Evolutionary conservation across 2,888 invertebrate genomes (phyloP), one percentile per base, ranked within the genome.

Genomic region (Calameuta idolon): DNA sequence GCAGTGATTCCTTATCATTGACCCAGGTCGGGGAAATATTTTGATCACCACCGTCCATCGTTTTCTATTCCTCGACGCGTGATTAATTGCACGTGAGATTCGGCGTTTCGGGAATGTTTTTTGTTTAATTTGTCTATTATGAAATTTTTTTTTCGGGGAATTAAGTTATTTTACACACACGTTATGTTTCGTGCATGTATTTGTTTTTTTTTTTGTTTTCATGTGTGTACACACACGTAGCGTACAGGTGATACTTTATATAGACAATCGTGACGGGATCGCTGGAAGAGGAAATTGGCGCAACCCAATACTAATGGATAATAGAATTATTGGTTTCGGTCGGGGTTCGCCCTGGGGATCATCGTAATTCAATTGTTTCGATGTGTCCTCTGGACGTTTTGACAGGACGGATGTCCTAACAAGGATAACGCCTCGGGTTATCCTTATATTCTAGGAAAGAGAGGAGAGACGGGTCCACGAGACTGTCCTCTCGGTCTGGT

Each of bases 321-420:
- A 91, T 91, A 87, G 89, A 91, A 91, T 91, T 91, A 91, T 91
- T 90, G 91, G 91, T 90, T 91, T 91, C 86, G 88, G 85, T 84
- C 76, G 85, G 81, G 80, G 75, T 79, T 78, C 85, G 88, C 91
- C 90, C 90, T 88, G 87, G 91, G 91, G 91, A 91, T 90, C 87
- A 89, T 90, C 90, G 91, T 91, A 91, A 91, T 91, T 91, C 91
- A 86, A 91, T 91, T 91, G 91, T 87, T 84, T 86, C 87, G 89
- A 88, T 90, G 89, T 91, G 91, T 91, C 91, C 91, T 89, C 89
- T 89, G 91, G 91, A 90, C 91, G 91, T 91, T 91, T 91, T 91
- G 91, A 91, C 91, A 90, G 91, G 89, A 89, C 89, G 89, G 88
- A 87, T 88, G 89, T 90, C 87, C 90, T 91, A 91, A 91, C 91